Evolutionary conservation across 2,797 vertebrate species (phyloP).

Genomic region (Lagodon rhomboides): DNA sequence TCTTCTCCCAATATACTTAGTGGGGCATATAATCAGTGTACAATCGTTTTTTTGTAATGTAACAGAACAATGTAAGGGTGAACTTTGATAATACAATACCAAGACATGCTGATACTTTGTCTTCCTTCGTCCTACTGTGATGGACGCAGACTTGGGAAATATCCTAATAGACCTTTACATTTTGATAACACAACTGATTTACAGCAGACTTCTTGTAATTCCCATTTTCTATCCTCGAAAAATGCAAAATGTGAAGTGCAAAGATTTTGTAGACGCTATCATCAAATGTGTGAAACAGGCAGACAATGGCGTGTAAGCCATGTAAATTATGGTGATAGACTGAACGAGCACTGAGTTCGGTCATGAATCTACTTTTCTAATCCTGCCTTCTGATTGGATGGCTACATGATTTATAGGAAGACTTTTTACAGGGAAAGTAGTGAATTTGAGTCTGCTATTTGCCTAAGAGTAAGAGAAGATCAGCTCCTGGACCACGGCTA

Average conservation of each 20-base stretch:
- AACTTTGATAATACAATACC: background rate
- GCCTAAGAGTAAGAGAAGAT: constrained; percentile 61
- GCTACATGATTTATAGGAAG: constrained; percentile 46
- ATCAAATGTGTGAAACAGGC: constrained; percentile 40
- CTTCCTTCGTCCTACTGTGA: background rate
- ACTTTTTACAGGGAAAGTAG: constrained; percentile 44
- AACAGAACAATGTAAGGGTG: background rate
- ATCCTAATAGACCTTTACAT: constrained; percentile 9
- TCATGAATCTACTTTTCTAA: constrained; percentile 59
- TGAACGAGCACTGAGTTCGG: constrained; percentile 55
- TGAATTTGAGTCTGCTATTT: constrained; percentile 62
- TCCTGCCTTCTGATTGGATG: constrained; percentile 67
- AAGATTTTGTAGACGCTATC: constrained; percentile 37
- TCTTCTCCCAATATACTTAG: background rate
- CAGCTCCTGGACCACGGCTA: constrained; percentile 61
- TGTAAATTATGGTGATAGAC: constrained; percentile 59
- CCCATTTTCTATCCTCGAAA: constrained; percentile 17
- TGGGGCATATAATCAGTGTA: background rate
- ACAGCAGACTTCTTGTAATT: constrained; percentile 21
- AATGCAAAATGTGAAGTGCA: constrained; percentile 43
- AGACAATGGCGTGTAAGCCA: constrained; percentile 61
- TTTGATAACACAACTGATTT: constrained; percentile 27
- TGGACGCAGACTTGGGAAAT: background rate
- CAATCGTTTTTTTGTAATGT: background rate
- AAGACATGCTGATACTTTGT: background rate